Evolutionary conservation across 2,797 vertebrate genomes (phyloP).

Genomic region (Thaleichthys pacificus): DNA sequence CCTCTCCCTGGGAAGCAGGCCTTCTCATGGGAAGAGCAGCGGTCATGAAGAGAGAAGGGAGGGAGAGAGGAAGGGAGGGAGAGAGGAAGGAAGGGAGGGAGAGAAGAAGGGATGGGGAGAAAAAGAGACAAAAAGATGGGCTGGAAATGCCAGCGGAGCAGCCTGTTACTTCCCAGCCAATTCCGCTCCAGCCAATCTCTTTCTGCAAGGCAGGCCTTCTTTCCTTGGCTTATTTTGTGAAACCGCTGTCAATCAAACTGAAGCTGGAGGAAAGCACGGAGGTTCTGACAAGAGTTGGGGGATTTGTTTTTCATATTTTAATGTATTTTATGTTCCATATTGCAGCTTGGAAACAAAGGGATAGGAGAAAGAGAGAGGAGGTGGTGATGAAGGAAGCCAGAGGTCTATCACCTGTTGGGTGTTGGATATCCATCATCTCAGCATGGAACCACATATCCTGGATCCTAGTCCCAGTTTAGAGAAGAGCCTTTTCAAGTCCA

Average conservation of each 20-base stretch:
- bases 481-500: conserved; percentile 32
- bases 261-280: too few species aligned
- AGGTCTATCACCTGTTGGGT: neutral
- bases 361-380: neutral
- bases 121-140: conserved; percentile 44
- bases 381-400: neutral
- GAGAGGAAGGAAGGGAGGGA: conserved; percentile 16
- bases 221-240: too few species aligned
- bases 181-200: neutral
- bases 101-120: conserved; percentile 27
- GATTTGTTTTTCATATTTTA: too few species aligned
- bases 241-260: too few species aligned
- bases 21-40: conserved; percentile 13
- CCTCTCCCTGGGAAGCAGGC: conserved; percentile 40
- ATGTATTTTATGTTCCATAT: too few species aligned
- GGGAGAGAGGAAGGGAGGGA: conserved; percentile 26
- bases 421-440: conserved; percentile 47
- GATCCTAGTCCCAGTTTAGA: conserved; percentile 37
- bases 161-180: neutral
- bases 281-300: too few species aligned
- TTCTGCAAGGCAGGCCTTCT: too few species aligned
- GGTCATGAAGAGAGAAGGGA: neutral
- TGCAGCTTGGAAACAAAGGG: neutral
- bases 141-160: conserved; percentile 28
- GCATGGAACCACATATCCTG: conserved; percentile 19